phyloP scores from a whole-genome alignment of 2,797 vertebrate species.

The Cichlasoma orientale region DNA sequence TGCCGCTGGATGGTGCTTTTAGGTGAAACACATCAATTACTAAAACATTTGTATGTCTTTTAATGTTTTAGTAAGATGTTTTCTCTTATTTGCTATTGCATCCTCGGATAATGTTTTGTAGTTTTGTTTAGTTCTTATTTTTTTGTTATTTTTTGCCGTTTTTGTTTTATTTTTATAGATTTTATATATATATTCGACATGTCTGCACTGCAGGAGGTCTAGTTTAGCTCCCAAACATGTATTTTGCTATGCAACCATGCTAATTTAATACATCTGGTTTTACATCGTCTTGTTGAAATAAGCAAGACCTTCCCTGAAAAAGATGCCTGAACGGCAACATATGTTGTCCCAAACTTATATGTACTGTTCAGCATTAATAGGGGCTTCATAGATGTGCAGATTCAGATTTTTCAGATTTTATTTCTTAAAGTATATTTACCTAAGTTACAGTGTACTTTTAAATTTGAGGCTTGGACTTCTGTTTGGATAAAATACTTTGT shows the following conservation, averaged over 20 bases:
- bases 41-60: background rate
- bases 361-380: too few relatives aligned
- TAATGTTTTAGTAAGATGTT: background rate
- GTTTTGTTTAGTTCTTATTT: background rate
- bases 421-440: background rate
- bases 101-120: too few relatives aligned
- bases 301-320: too few relatives aligned
- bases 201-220: background rate
- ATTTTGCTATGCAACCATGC: background rate
- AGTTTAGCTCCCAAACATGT: background rate
- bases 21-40: background rate
- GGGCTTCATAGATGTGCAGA: background rate
- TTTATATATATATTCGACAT: background rate
- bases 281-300: background rate
- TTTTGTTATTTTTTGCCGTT: background rate
- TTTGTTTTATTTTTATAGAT: background rate
- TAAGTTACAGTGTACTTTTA: background rate
- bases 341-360: too few relatives aligned
- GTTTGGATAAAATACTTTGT: background rate
- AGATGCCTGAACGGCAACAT: background rate
- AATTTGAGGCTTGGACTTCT: background rate
- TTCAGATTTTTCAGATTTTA: too few relatives aligned
- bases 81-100: background rate
- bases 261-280: background rate
- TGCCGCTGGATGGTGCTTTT: slow-evolving; percentile 27